phyloP scores from a whole-genome alignment of 2,888 invertebrate genomes.

The Trisateles emortualis region DNA sequence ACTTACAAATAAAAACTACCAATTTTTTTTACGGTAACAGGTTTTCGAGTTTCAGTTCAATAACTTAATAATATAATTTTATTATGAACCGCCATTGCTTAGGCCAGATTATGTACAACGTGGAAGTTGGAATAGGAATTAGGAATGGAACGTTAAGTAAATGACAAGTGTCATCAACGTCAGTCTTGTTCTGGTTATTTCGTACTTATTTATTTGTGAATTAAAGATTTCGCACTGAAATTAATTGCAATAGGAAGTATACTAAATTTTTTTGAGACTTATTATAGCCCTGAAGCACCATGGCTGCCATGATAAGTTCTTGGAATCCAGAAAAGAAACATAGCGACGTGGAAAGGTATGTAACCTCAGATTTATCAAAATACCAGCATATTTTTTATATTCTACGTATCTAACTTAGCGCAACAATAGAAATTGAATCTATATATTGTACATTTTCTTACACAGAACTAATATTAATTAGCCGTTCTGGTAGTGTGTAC shows the following conservation, averaged over 20 bases:
- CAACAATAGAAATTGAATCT: too few relatives aligned
- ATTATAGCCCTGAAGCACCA: conserved; percentile 38
- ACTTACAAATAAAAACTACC: too few relatives aligned
- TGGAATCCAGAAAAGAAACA: conserved; percentile 93
- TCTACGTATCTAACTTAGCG: too few relatives aligned
- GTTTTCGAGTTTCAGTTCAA: too few relatives aligned
- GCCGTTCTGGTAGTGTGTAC: too few relatives aligned
- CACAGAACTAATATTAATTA: too few relatives aligned
- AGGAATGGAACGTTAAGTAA: background rate
- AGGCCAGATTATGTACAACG: background rate
- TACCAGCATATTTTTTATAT: background rate
- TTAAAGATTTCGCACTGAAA: too few relatives aligned
- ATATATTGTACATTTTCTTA: too few relatives aligned
- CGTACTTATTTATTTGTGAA: background rate
- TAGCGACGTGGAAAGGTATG: conserved; percentile 88
- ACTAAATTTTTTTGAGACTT: too few relatives aligned
- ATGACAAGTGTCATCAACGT: background rate
- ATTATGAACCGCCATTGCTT: background rate
- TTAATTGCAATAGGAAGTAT: background rate
- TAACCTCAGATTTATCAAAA: conserved; percentile 1
- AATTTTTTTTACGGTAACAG: too few relatives aligned
- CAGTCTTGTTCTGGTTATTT: background rate
- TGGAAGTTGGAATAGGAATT: conserved; percentile 1
- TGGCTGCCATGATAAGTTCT: conserved; percentile 85
- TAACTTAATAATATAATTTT: too few relatives aligned